Evolutionary conservation across 2,888 invertebrate species (phyloP), one percentile per base, ranked within the genome.

Genomic region (Lucinisca nassula): DNA sequence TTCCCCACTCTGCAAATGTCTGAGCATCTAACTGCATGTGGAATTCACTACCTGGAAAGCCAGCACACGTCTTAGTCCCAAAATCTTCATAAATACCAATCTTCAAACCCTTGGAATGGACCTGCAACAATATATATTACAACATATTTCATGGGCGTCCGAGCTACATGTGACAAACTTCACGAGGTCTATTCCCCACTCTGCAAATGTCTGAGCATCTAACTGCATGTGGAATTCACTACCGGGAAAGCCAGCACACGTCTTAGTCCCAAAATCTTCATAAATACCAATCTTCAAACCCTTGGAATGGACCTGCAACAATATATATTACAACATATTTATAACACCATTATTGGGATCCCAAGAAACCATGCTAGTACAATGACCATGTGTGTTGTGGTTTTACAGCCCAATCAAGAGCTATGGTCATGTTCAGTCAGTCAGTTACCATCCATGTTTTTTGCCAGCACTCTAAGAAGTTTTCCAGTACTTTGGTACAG

Each of bases 11-110:
- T 0, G 99, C 99, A 96, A 99, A 99, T 0, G 98, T 98, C 61
- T 98, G 97, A 0, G 99, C 99, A 96, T 99, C 99, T 3, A 97
- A 97, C 95, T 98, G 97, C 93, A 98, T 97, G 97, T 98, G 98
- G 1, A 98, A 98, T 89, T 98, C 97, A 82, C 98, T 98, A 21
- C 99, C 99, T 0, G 99, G 99, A 96, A 99, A 99, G 3, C 99
- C 99, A 1, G 98, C 99, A 96, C 99, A 99, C 0, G 99, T 99
- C 96, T 98, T 98, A 95, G 98, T 99, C 8, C 99, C 99, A 96
- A 98, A 99, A 96, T 99, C 99, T 96, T 99, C 99, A 96, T 99
- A 99, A 91, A 99, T 99, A 32, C 99, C 99, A 95, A 99, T 98
- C 96, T 99, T 99, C 72, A 99, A 97, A 24, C 99, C 99, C 96